phyloP scores from a whole-genome alignment of 2,888 invertebrate genomes.

The Dendrolimus pini region DNA sequence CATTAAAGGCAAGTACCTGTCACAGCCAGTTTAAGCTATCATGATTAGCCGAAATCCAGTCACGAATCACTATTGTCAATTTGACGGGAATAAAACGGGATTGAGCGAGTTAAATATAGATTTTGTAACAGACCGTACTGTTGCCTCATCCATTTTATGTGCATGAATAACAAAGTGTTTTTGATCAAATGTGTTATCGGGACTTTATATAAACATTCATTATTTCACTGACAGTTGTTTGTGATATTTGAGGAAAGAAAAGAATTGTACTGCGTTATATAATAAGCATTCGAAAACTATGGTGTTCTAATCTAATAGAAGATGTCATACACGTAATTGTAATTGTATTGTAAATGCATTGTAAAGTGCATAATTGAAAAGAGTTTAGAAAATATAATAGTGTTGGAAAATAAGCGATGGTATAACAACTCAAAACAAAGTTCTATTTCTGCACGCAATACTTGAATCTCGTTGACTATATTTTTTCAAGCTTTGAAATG shows the following conservation, averaged over 20 bases:
- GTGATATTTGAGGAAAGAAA: too few species aligned
- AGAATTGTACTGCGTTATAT: too few species aligned
- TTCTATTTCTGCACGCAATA: slow-evolving; percentile 26
- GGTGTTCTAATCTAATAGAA: background rate
- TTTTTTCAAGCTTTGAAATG: slow-evolving; percentile 37
- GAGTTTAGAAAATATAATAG: too few species aligned
- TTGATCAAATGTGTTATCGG: slow-evolving; percentile 7
- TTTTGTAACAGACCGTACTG: slow-evolving; percentile 8
- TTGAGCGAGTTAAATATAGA: slow-evolving; percentile 14
- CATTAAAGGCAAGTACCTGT: slow-evolving; percentile 23
- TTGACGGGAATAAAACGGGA: slow-evolving; percentile 5
- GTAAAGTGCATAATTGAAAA: too few species aligned
- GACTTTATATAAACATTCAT: background rate
- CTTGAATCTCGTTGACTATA: slow-evolving; percentile 16
- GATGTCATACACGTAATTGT: background rate
- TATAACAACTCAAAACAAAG: slow-evolving; percentile 28
- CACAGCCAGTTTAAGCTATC: slow-evolving; percentile 37
- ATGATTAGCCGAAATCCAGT: slow-evolving; percentile 45
- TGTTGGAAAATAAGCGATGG: slow-evolving; percentile 23
- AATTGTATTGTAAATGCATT: too few species aligned
- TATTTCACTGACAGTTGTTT: too few species aligned
- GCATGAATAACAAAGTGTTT: slow-evolving; percentile 5
- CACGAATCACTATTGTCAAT: slow-evolving; percentile 26
- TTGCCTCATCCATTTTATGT: slow-evolving; percentile 7
- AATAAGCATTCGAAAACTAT: too few species aligned